Percentiles rank a stretch among this genome's conserved stretches.
Evolutionary conservation across 2,113 vertebrate genomes (phyloP).

Genomic region (Sprattus sprattus): DNA sequence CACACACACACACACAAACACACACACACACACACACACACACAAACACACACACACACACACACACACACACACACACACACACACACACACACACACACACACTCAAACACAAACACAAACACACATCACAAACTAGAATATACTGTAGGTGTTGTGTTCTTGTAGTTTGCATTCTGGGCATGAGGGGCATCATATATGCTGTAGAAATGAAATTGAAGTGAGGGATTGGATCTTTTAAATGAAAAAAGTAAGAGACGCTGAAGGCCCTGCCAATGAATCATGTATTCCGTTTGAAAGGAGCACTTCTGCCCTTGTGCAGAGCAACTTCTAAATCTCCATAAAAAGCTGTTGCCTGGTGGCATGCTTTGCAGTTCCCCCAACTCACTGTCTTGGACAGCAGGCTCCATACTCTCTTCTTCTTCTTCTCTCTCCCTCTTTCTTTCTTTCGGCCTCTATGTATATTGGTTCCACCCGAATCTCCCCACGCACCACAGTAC

Average conservation of each 20-base stretch:
- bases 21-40: constrained; percentile 1
- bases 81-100: constrained; percentile 18
- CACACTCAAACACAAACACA: neutral
- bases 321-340: neutral
- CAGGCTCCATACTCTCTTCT: neutral
- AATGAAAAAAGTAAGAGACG: constrained; percentile 29
- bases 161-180: constrained; percentile 8
- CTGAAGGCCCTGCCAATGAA: constrained; percentile 8
- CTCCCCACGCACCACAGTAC: neutral
- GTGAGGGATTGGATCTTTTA: constrained; percentile 39
- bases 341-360: neutral
- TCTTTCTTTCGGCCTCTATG: neutral
- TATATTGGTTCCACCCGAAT: neutral
- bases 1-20: neutral
- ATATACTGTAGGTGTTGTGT: constrained; percentile 16
- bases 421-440: neutral
- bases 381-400: neutral
- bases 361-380: neutral
- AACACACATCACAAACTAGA: constrained; percentile 25
- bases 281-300: constrained; percentile 3
- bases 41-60: neutral
- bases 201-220: constrained; percentile 38
- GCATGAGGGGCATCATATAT: constrained; percentile 30
- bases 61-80: neutral
- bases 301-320: neutral